Base-by-base conservation (phyloP, 1,140 invertebrate genomes). In the Zaprionus davidi region DNA sequence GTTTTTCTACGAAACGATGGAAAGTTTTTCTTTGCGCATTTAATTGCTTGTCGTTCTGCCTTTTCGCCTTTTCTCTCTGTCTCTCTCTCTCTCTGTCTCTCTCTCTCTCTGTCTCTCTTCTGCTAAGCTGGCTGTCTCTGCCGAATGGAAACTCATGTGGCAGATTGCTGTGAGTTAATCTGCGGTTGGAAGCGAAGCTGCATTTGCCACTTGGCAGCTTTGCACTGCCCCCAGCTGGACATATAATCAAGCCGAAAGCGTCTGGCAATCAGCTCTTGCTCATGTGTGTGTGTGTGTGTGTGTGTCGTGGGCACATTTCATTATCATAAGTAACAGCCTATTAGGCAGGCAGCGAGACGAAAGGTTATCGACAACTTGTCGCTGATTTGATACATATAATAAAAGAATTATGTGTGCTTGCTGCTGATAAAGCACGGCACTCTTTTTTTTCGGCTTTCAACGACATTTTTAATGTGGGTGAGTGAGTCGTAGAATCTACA, bases 11-110 rank as follows among this genome's bases (percentile, higher is more conserved):
- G 70, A 76, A 70, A 82, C 72, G 79, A 46, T 75, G 67, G 44
- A 75, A 80, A 87, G 71, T 85, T 87, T 86, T 82, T 77, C 80
- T 69, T 77, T 80, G 74, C 68, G 73, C 79, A 73, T 87, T 87
- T 87, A 87, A 87, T 87, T 87, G 83, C 79, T 71, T 53, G 26
- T 69, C 63, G 55, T 68, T 38, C n/a, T 36, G 7, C 12, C 28
- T 13, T 26, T 0, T 26, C 24, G n/a, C 0, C 24, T 24, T 24
- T 36, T 51, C 28, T 17, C 26, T 41, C 34, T 38, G 17, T 36
- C n/a, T 36, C 24, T 55, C 11, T 36, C 36, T 51, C 28, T 17
- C 26, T 41, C 34, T 38, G 17, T 36, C n/a, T 36, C 24, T 55
- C 11, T 22, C 34, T 20, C 53, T 11, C 20, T 51, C 41, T 7